Evolutionary conservation across 2,797 vertebrate genomes (phyloP), one percentile per base, ranked within the genome.

Genomic region (Enteromius mattozi): DNA sequence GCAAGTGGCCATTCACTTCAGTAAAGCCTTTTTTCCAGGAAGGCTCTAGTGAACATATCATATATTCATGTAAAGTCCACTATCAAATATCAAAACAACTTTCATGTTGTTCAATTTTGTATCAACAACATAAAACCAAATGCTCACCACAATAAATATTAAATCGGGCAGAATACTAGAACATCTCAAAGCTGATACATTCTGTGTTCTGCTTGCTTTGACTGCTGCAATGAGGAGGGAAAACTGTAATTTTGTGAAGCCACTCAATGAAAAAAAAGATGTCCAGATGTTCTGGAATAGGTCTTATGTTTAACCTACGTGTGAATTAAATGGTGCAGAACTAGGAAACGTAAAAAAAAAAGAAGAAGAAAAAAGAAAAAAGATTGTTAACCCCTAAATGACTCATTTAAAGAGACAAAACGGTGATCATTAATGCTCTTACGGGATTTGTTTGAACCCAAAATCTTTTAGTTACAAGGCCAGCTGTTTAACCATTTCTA

Each of bases 21-120:
- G 77, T 86, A 80, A 77, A 87, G 61, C 72, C 21, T 85, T 88
- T 66, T 86, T 85, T 87, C 74, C 87, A 84, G 78, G 78, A 86
- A 85, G 56, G 51, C 69, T 63, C 61, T 86, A 78, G 12, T 45
- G 40, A 82, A 87, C 79, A 89, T 84, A 16, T 80, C 51, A 17
- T 37, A 82, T 89, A 87, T 87, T 81, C 45, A 87, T 81, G 16
- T 17, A 13, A 66, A 45, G 3, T 37, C 49, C 30, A 49, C 47
- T 71, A 85, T 87, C 81, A 86, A 70, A 84, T 80, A 82, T 88
- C 86, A 89, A 89, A 90, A 90, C 87, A 89, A 80, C 80, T 74
- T 24, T 30, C 27, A 42, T 75, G 47, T 63, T 81, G 86, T 75
- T 72, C 75, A 49, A n/a, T 69, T 84, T 74, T 70, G 74, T 74